Conservation (phyloP, 2,797 vertebrate genomes). For the Cercopithecus neglectus region DNA sequence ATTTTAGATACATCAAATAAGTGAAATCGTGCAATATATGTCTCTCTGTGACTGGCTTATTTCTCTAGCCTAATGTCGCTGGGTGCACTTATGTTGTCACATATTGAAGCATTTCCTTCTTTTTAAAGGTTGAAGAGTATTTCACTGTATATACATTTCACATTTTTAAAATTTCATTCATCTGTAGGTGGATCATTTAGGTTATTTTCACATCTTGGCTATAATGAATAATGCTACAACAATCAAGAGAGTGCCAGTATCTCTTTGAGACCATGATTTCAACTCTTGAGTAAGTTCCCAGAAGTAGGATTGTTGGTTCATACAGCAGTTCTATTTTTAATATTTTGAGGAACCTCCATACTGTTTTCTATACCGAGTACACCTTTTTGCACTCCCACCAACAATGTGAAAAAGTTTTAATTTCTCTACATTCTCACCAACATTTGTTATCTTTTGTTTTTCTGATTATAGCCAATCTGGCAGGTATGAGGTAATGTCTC, state of each 20-base stretch:
- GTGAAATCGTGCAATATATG: neutral
- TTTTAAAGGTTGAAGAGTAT: neutral
- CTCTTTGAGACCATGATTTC: neutral
- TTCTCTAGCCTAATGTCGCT: neutral
- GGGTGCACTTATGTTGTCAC: neutral
- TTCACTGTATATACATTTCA: neutral
- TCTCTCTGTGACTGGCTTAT: neutral
- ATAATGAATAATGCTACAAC: neutral
- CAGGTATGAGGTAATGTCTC: neutral
- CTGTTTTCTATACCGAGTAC: neutral
- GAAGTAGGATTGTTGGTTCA: neutral
- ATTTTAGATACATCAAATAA: neutral
- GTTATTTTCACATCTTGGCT: neutral
- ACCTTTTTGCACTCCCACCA: neutral
- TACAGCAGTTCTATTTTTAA: neutral
- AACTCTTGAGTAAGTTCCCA: neutral
- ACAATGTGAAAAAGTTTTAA: neutral
- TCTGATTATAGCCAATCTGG: neutral
- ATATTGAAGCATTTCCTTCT: neutral
- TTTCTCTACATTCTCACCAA: neutral
- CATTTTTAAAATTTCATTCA: neutral
- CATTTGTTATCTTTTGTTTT: neutral
- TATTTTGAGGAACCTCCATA: neutral
- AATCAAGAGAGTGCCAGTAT: neutral
- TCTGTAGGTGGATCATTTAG: neutral